A percentile compares a stretch with the other conserved stretches of the same genome.
phyloP scores from a whole-genome alignment of 2,888 invertebrate species.

The Cacoxenus indagator region DNA sequence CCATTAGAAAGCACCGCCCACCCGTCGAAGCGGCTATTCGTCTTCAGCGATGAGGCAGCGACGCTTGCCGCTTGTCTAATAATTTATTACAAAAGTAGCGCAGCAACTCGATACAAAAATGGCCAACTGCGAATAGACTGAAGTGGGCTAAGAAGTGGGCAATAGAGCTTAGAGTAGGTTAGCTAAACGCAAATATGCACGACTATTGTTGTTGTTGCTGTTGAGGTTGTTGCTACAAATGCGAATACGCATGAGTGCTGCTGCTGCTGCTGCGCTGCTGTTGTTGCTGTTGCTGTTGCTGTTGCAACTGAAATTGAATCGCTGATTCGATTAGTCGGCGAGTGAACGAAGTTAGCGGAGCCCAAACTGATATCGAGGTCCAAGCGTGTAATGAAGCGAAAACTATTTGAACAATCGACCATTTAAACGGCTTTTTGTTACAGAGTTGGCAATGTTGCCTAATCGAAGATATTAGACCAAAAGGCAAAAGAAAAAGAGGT shows the following conservation, averaged over 20 bases:
- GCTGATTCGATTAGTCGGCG: neutral
- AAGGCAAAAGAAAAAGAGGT: neutral
- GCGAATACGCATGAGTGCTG: constrained; percentile 10
- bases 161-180: no score
- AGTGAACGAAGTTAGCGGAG: neutral
- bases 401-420: neutral
- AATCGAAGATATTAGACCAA: neutral
- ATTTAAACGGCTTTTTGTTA: constrained; percentile 16
- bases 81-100: constrained; percentile 13
- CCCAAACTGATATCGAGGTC: neutral
- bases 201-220: no score
- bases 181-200: no score
- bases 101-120: neutral
- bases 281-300: neutral
- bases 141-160: no score
- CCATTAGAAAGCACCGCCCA: constrained; percentile 36
- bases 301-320: constrained; percentile 6
- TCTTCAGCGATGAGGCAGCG: neutral
- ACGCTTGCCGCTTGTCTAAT: neutral
- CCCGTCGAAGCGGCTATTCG: neutral
- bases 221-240: no score
- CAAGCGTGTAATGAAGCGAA: constrained; percentile 15
- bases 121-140: no score
- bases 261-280: neutral
- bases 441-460: neutral